These are phyloP conservation scores for Dione juno DNA, from an alignment of 2,888 invertebrate species.

Conservation along the genomic window DNA sequence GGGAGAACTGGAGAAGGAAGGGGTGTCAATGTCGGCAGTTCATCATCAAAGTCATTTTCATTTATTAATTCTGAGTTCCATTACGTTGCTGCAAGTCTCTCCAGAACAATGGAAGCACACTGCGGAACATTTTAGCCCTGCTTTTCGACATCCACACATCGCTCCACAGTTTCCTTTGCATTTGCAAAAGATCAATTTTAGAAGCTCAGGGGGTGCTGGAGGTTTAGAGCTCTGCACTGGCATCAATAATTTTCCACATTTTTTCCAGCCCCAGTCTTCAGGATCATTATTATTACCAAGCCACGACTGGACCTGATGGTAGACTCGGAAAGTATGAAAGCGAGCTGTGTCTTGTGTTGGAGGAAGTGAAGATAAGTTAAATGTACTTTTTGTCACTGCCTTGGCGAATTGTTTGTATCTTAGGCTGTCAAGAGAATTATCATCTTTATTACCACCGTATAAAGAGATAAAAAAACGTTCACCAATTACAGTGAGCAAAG, in stretches of 20 bases:
- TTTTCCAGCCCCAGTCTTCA: no score
- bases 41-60: neutral
- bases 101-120: constrained; percentile 44
- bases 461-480: neutral
- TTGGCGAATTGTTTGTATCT: no score
- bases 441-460: neutral
- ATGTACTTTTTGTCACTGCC: no score
- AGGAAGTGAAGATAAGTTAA: no score
- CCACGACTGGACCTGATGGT: no score
- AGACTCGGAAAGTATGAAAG: no score
- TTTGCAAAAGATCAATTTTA: no score
- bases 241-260: no score
- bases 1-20: neutral
- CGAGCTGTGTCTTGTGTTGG: no score
- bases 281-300: neutral
- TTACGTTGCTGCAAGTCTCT: constrained; percentile 42
- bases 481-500: neutral
- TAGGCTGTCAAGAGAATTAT: no score
- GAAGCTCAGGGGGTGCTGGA: no score
- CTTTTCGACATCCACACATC: constrained; percentile 44
- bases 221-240: no score
- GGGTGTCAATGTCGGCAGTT: neutral
- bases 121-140: constrained; percentile 44
- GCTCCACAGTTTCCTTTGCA: constrained; percentile 32
- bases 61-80: constrained; percentile 19